Base-by-base conservation (phyloP, 1,140 invertebrate species). In the Trachymyrmex cornetzi region DNA sequence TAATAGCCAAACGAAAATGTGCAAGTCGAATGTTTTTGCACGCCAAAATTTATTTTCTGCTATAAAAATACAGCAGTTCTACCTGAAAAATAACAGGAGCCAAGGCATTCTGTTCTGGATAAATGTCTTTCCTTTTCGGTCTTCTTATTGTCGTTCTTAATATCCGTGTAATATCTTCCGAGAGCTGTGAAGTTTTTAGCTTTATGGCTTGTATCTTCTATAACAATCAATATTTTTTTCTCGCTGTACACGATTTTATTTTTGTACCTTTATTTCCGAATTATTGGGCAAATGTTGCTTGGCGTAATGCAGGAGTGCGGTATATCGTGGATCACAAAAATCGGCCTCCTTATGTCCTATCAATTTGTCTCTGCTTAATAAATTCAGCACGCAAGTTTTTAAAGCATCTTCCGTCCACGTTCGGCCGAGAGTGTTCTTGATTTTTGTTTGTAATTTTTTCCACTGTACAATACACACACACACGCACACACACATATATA, bases 31-130 rank as follows among this genome's bases (percentile, higher is more conserved):
- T 71, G 14, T 50, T 50, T 4, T 14, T 53, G 48, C 34, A 16
- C 9, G 9, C 48, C 14, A 27, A 48, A 57, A 66, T 66, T 30
- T 66, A 38, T n/a, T 38, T 38, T 44, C n/a, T 22, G 3, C 7
- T 53, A 27, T 48, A 53, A 74, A 55, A 55, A 34, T 2, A 14
- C 1, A 34, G 22, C 63, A 12, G 1, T 16, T 19, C 38, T 90
- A 94, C 93, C 74, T 89, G 89, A 67, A 94, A 93, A 48, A 93
- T 81, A 24, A 92, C 90, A 6, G 91, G 92, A 3, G 91, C 91
- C 7, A 94, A 89, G 4, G 77, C 81, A 84, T 75, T 93, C 57
- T 93, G 92, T 24, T 93, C 88, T 0, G 92, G 92, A 55, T 59
- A 88, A 57, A 91, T 57, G 2, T 63, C 86, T 34, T 66, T 92